Conservation (phyloP, 2,113 vertebrate genomes). For the Clarias gariepinus region DNA sequence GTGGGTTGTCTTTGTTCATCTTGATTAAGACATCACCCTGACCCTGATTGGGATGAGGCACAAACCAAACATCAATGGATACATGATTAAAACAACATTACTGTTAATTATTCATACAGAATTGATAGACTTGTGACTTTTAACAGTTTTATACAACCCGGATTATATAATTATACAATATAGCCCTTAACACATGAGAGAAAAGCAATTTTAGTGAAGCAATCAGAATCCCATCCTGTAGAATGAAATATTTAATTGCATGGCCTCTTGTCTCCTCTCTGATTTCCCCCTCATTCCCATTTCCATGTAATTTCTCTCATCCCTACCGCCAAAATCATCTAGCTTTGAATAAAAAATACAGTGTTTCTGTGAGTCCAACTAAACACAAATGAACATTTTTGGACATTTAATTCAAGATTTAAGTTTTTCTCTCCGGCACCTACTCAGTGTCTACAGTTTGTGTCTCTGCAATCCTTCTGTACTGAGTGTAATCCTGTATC, state of each 20-base stretch:
- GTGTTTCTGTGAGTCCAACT: neutral
- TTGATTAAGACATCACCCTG: neutral
- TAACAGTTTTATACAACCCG: neutral
- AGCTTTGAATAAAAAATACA: neutral
- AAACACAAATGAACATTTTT: neutral
- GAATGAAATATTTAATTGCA: neutral
- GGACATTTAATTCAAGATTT: conserved; percentile 1
- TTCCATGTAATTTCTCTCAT: conserved; percentile 25
- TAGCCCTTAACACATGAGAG: neutral
- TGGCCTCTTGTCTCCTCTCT: neutral
- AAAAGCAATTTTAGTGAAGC: neutral
- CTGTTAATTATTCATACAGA: neutral
- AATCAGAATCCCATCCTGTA: conserved; percentile 2
- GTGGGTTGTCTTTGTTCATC: neutral
- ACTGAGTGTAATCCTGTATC: conserved; percentile 27
- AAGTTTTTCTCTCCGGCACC: conserved; percentile 38
- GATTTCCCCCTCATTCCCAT: neutral
- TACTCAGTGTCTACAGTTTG: conserved; percentile 35
- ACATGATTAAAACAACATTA: neutral
- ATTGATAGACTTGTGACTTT: neutral
- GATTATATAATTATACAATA: neutral
- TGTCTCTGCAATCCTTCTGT: conserved; percentile 46
- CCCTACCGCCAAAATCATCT: neutral
- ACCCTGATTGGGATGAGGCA: neutral
- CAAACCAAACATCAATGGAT: neutral